These are phyloP conservation scores for Aphrophora alni DNA, from an alignment of 2,888 invertebrate genomes.

Conservation along the genomic window DNA sequence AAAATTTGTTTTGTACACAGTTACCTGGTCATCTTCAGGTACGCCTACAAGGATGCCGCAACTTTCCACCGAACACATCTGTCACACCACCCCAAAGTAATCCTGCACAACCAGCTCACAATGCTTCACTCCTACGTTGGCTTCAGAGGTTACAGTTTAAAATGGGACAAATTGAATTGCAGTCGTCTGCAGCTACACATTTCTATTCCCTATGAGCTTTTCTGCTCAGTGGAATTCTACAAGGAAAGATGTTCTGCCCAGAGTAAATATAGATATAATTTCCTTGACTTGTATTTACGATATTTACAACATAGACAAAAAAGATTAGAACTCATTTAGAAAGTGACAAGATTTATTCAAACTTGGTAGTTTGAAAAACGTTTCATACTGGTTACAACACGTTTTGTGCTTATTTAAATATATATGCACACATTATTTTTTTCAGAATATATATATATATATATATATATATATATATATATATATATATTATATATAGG, in stretches of 20 bases:
- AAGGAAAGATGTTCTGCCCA: not conserved
- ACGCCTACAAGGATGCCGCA: constrained; percentile 86
- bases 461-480: too few relatives aligned
- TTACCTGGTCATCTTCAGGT: constrained; percentile 88
- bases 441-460: too few relatives aligned
- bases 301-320: too few relatives aligned
- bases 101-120: constrained; percentile 58
- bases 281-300: too few relatives aligned
- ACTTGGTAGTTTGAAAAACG: too few relatives aligned
- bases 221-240: not conserved
- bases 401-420: too few relatives aligned
- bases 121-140: constrained; percentile 75
- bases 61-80: constrained; percentile 70
- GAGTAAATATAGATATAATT: not conserved
- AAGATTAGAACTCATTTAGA: too few relatives aligned
- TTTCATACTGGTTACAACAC: too few relatives aligned
- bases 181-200: constrained; percentile 90
- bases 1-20: constrained; percentile 60
- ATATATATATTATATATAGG: too few relatives aligned
- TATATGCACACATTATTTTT: too few relatives aligned
- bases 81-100: constrained; percentile 58
- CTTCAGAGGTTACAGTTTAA: constrained; percentile 94
- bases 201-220: constrained; percentile 74
- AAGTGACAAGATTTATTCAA: too few relatives aligned
- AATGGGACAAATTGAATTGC: constrained; percentile 96